Evolutionary conservation across 2,113 vertebrate species (phyloP), one percentile per base, ranked within the genome.

Genomic region (Pseudois nayaur): DNA sequence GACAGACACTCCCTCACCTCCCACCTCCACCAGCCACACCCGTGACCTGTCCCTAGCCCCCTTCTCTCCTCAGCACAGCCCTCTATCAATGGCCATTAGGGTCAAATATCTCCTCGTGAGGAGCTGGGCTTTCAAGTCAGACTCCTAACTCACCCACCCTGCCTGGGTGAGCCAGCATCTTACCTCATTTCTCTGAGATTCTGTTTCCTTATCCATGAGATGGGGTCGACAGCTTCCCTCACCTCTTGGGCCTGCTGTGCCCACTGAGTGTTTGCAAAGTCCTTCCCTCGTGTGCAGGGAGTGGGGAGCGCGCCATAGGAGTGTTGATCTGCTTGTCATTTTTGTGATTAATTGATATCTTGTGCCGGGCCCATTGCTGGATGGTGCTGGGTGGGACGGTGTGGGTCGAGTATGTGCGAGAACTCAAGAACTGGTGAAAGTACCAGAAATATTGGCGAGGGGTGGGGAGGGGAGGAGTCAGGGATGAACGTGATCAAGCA

Each of bases 151-250:
- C 40, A 52, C 84, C 1, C 55, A 71, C 55, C 17, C 29, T 6
- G 52, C 29, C 31, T 43, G 40, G 23, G 21, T 7, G 67, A 94
- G 25, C 88, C 85, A 71, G 91, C 64, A 78, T 50, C n/a, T 87
- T 15, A 29, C n/a, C 96, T 64, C 52, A 23, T 40, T 88, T 90
- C 76, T 71, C 89, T 78, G 93, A 95, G 88, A 57, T 36, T 67
- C 48, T 21, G 6, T 88, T 86, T 91, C 89, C 50, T 95, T 23
- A 23, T 67, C 96, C 79, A 40, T 78, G 64, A 89, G 83, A 48
- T 16, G 62, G 91, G 27, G 6, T 3, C 25, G 50, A 83, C 52
- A 64, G 8, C 59, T 50, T 0, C 45, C 59, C 48, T 13, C 57
- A 21, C 21, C 60, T 87, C 43, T 83, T 13, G 54, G 43, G 83